Base-by-base conservation (phyloP, 1,140 invertebrate species). In the Gonatopus flavifemur region DNA sequence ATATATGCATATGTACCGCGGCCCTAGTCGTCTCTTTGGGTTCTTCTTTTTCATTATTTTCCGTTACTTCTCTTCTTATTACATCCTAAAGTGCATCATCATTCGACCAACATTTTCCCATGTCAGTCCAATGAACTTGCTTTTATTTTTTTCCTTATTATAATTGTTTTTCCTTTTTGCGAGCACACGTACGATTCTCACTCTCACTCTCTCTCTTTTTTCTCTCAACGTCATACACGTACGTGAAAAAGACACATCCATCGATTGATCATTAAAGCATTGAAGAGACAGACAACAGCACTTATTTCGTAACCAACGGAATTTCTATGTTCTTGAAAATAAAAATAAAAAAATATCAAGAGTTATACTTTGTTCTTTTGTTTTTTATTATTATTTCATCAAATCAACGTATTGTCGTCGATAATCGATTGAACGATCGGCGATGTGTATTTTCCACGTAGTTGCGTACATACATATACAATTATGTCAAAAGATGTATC, bases 101-200 rank as follows among this genome's bases (percentile, higher is more conserved):
- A 72, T 74, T 72, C 64, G 69, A 74, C 70, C 72, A 73, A 77
- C 74, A 69, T 52, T 43, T 55, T 56, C 28, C 15, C 39, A 58
- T 70, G 74, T 78, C 72, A 69, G 65, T 69, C 73, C 67, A 75
- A 77, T 72, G 66, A 77, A 74, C 66, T 57, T 62, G 57, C 40
- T 58, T 56, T 56, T 50, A 52, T 18, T 57, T 33, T 52, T 49
- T 57, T 35, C 44, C 44, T 59, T 25, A n/a, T n/a, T n/a, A n/a
- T n/a, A n/a, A n/a, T n/a, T n/a, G n/a, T 47, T 46, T 44, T 38
- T 47, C 30, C 46, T 20, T 33, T 30, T 54, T 53, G 16, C 31
- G 32, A 43, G 28, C 30, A 30, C 28, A 15, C 20, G 13, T 19
- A 31, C 41, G 5, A 39, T 42, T 12, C 15, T 15, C 12, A 41